Percentiles rank a stretch among this genome's conserved stretches.
These are phyloP conservation scores for Pseudomyrmex cubaensis DNA, from an alignment of 1,140 invertebrate genomes.

Conservation along the genomic window DNA sequence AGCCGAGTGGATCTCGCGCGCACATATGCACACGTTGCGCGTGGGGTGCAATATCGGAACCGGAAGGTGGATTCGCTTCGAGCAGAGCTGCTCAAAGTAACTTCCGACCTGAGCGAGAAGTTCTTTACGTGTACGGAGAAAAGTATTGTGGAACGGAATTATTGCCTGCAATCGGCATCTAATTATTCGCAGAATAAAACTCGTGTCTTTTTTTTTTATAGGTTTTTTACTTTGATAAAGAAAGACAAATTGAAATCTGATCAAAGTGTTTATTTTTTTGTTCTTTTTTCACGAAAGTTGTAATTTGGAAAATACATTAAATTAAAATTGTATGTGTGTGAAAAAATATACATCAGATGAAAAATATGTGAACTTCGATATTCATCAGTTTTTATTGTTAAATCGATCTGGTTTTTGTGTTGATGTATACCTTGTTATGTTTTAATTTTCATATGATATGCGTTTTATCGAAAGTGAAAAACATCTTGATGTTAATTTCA, in stretches of 20 bases:
- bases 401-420: neutral
- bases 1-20: constrained; percentile 19
- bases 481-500: constrained; percentile 25
- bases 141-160: neutral
- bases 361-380: neutral
- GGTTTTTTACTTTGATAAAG: neutral
- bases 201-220: too few species aligned
- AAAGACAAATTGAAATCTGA: neutral
- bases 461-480: constrained; percentile 7
- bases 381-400: neutral
- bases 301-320: neutral
- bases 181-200: constrained; percentile 1
- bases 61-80: constrained; percentile 25
- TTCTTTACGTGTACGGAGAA: constrained; percentile 5
- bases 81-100: constrained; percentile 29
- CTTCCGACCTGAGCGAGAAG: constrained; percentile 2
- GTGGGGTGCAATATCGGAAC: constrained; percentile 48
- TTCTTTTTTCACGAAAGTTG: neutral
- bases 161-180: neutral
- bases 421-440: too few species aligned
- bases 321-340: neutral
- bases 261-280: neutral
- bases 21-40: constrained; percentile 67
- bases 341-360: neutral
- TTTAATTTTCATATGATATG: neutral